These are phyloP conservation scores for Deilephila porcellus DNA, from an alignment of 2,888 invertebrate species.

Conservation along the genomic window DNA sequence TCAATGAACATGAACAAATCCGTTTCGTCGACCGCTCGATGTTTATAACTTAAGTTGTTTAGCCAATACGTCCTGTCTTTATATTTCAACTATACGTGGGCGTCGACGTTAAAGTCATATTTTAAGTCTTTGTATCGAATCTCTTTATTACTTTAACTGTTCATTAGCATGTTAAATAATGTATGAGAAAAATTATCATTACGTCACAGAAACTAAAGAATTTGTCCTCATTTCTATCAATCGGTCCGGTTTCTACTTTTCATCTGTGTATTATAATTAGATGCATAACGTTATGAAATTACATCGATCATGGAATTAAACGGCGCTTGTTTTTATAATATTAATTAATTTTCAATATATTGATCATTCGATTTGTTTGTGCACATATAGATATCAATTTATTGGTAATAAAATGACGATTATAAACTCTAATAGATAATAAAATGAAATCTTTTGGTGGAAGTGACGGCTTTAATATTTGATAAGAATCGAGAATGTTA, in stretches of 20 bases:
- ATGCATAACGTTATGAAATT: slow-evolving; percentile 52
- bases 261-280: slow-evolving; percentile 52
- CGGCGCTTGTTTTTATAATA: slow-evolving; percentile 47
- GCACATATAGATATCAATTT: slow-evolving; percentile 47
- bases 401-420: slow-evolving; percentile 50
- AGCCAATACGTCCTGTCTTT: slow-evolving; percentile 47
- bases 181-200: slow-evolving; percentile 51
- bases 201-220: slow-evolving; percentile 46
- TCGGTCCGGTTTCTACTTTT: slow-evolving; percentile 44
- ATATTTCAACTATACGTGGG: slow-evolving; percentile 58
- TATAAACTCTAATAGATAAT: slow-evolving; percentile 46
- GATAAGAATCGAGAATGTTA: slow-evolving; percentile 38
- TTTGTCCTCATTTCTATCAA: slow-evolving; percentile 47
- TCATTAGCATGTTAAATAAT: slow-evolving; percentile 53
- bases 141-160: slow-evolving; percentile 61
- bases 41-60: slow-evolving; percentile 43
- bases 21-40: slow-evolving; percentile 36
- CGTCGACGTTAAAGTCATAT: slow-evolving; percentile 58
- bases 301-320: slow-evolving; percentile 54
- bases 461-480: slow-evolving; percentile 45
- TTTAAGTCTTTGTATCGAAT: slow-evolving; percentile 61
- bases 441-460: slow-evolving; percentile 48
- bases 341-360: slow-evolving; percentile 57
- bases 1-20: neutral
- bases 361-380: slow-evolving; percentile 49